Conservation (phyloP, 1,140 invertebrate genomes). For the Contarinia nasturtii region DNA sequence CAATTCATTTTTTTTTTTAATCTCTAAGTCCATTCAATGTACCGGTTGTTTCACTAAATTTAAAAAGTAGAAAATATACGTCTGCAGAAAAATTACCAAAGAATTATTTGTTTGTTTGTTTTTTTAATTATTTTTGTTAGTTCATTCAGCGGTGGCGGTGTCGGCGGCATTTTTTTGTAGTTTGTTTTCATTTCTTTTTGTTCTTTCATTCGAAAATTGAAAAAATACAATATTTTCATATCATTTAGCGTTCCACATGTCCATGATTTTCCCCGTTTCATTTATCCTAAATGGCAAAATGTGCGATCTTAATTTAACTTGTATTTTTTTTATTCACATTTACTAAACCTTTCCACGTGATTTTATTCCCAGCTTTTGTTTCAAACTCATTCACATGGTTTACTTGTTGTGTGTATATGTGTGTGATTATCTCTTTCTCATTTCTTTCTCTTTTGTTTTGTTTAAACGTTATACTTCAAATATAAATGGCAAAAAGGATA, state of each 20-base stretch:
- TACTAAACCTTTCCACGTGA: too few relatives aligned
- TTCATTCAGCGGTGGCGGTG: constrained; percentile 5
- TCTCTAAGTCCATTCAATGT: background rate
- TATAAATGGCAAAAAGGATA: too few relatives aligned
- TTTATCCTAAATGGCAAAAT: constrained; percentile 2
- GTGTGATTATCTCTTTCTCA: too few relatives aligned
- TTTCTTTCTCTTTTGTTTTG: too few relatives aligned
- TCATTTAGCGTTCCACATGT: constrained; percentile 5
- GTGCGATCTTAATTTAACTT: too few relatives aligned
- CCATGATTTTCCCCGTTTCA: constrained; percentile 2
- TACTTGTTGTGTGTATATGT: too few relatives aligned
- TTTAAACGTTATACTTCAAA: too few relatives aligned
- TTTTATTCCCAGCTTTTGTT: too few relatives aligned
- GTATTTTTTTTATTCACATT: too few relatives aligned
- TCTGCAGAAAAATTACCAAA: constrained; percentile 1
- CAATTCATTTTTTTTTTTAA: too few relatives aligned
- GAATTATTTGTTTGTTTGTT: constrained; percentile 2
- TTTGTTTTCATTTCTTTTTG: constrained; percentile 6
- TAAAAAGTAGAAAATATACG: constrained; percentile 5
- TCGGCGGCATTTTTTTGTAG: constrained; percentile 9
- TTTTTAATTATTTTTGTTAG: constrained; percentile 3
- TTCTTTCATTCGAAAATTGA: constrained; percentile 16
- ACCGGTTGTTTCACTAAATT: background rate
- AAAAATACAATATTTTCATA: constrained; percentile 19
- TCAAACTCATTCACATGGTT: too few relatives aligned